Evolutionary conservation across 2,113 vertebrate species (phyloP), one percentile per base, ranked within the genome.

Genomic region (Lophochroa leadbeateri): DNA sequence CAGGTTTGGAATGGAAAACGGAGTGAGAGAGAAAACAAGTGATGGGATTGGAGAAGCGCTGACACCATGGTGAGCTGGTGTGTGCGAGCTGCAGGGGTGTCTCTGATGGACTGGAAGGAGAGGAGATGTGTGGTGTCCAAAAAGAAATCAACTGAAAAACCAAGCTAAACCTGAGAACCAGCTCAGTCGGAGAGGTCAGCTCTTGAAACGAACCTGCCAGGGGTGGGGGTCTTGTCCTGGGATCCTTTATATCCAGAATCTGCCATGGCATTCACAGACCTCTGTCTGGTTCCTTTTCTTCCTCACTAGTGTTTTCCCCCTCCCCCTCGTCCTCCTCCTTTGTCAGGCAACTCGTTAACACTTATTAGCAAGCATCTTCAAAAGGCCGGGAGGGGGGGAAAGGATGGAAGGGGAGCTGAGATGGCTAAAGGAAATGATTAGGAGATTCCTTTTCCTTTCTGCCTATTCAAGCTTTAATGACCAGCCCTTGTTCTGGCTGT

Each of bases 281-380:
- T 91, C 69, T 44, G 87, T 77, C 93, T 92, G 65, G 72, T 92
- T 55, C 69, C 47, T 94, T 97, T 96, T 93, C 88, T 96, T 93
- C 78, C 82, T 81, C 60, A 20, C 39, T 46, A 76, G 80, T 81
- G 79, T 91, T 61, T 78, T 82, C 57, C 85, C 83, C 82, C 43
- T 93, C 86, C 91, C 82, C 88, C 87, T 8, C 33, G 16, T 10
- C 70, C 75, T 90, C 28, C 74, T 93, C 83, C 86, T 96, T 96
- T 96, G 95, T 94, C 92, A 94, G 77, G 90, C 82, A 93, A 95
- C 92, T 96, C 92, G 95, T 96, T 97, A 96, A 97, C 95, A 93
- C 95, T 94, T 96, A 96, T 96, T 96, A 96, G 94, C 96, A 96
- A 93, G 92, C 94, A 96, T 94, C 96, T 96, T 96, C 94, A 94